Percentiles rank a stretch among this genome's conserved stretches.
phyloP scores from a whole-genome alignment of 2,888 invertebrate genomes.

The Habroteleia sp. region DNA sequence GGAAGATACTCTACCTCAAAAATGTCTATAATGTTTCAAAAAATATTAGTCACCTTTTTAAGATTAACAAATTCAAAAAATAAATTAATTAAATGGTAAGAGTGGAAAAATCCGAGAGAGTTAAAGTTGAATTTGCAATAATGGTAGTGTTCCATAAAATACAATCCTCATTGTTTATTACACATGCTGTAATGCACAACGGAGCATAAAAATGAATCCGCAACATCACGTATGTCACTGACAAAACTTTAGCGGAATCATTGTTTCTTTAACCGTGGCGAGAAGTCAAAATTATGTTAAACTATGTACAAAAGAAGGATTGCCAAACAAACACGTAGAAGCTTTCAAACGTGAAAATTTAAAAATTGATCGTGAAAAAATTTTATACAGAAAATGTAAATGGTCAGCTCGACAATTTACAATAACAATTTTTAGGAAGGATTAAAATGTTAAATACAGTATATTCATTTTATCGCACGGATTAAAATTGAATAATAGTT shows the following conservation, averaged over 20 bases:
- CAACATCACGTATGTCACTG: slow-evolving; percentile 38
- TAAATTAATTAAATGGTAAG: too few relatives aligned
- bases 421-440: slow-evolving; percentile 17
- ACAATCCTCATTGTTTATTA: too few relatives aligned
- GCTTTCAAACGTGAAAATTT: slow-evolving; percentile 28
- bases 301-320: slow-evolving; percentile 28
- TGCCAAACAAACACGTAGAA: slow-evolving; percentile 3
- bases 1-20: too few relatives aligned
- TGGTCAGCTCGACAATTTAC: slow-evolving; percentile 10
- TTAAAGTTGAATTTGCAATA: too few relatives aligned
- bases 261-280: slow-evolving; percentile 27
- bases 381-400: slow-evolving; percentile 10
- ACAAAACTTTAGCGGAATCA: slow-evolving; percentile 36
- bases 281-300: slow-evolving; percentile 53
- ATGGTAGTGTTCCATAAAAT: too few relatives aligned
- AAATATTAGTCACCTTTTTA: too few relatives aligned
- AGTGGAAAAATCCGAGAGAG: too few relatives aligned
- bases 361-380: slow-evolving; percentile 23
- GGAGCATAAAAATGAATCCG: slow-evolving; percentile 33
- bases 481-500: slow-evolving; percentile 8
- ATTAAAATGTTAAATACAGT: slow-evolving; percentile 24
- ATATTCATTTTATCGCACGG: slow-evolving; percentile 1
- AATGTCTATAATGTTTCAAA: too few relatives aligned
- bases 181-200: slow-evolving; percentile 9
- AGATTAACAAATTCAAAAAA: too few relatives aligned